Percentiles rank a stretch among this genome's conserved stretches.
Evolutionary conservation across 2,113 vertebrate species (phyloP).

Genomic region (Calypte anna): DNA sequence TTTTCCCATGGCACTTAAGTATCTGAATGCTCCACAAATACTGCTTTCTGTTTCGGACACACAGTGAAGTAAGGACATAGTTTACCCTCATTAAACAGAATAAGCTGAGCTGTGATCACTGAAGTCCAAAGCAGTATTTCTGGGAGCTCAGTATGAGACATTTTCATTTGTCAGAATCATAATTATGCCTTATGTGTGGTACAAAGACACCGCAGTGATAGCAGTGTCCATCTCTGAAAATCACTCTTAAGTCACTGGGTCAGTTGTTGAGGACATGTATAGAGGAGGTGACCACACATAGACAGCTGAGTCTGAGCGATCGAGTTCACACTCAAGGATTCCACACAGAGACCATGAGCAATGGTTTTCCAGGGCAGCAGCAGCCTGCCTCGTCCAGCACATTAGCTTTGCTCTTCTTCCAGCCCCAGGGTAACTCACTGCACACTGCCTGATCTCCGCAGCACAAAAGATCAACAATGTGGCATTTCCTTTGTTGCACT

Average conservation of each 20-base stretch:
- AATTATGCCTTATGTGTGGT: not conserved
- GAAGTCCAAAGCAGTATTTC: not conserved
- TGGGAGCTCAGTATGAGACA: not conserved
- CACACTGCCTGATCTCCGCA: not conserved
- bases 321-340: accelerated
- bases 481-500: not conserved
- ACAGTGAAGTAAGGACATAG: not conserved
- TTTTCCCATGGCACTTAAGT: not conserved
- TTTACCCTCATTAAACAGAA: not conserved
- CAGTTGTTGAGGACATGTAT: accelerated
- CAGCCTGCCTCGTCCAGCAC: not conserved
- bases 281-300: accelerated
- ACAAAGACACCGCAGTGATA: not conserved
- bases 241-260: not conserved
- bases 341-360: accelerated
- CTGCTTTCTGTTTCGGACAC: not conserved
- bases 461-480: not conserved
- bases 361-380: not conserved
- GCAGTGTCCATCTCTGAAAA: not conserved
- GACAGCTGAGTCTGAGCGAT: accelerated
- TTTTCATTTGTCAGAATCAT: not conserved
- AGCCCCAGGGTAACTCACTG: not conserved
- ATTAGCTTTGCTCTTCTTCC: not conserved
- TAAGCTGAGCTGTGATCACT: not conserved
- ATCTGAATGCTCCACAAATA: not conserved